Percentiles rank a stretch among this genome's conserved stretches.
phyloP scores from a whole-genome alignment of 2,113 vertebrate genomes.

The Eublepharis macularius region DNA sequence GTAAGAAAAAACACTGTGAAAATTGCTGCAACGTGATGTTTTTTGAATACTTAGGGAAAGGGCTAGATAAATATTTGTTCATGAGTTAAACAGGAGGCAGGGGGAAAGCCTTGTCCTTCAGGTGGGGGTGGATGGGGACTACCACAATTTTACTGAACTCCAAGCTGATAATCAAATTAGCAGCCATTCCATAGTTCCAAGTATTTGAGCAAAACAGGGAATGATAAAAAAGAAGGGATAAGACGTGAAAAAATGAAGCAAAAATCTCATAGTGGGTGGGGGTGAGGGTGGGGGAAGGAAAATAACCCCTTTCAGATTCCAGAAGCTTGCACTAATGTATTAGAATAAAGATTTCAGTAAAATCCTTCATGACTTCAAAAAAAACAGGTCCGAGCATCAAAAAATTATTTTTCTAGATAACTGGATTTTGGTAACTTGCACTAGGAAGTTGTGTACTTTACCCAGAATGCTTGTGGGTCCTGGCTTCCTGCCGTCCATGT shows the following conservation, averaged over 20 bases:
- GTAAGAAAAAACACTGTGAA: not conserved
- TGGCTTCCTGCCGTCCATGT: conserved; percentile 84
- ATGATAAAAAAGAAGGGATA: not conserved
- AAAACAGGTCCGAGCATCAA: not conserved
- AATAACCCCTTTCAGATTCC: not conserved
- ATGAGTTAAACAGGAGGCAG: not conserved
- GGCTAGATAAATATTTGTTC: too few relatives aligned
- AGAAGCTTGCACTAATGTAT: not conserved
- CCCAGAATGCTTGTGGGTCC: conserved; percentile 81
- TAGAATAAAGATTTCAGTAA: not conserved
- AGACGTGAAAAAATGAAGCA: too few relatives aligned
- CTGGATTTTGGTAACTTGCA: not conserved
- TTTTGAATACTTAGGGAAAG: too few relatives aligned
- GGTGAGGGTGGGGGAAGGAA: not conserved
- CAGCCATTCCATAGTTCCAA: not conserved
- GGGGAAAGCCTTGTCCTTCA: not conserved
- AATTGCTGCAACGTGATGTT: too few relatives aligned
- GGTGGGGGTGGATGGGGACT: not conserved
- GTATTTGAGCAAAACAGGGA: not conserved
- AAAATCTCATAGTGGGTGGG: too few relatives aligned
- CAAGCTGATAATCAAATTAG: not conserved
- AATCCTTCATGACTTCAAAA: not conserved
- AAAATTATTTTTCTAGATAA: not conserved
- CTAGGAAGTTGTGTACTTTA: conserved; percentile 32
- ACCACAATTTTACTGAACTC: not conserved